These are phyloP conservation scores for Nansenia antarctica DNA, from an alignment of 2,113 vertebrate species.

Conservation along the genomic window DNA sequence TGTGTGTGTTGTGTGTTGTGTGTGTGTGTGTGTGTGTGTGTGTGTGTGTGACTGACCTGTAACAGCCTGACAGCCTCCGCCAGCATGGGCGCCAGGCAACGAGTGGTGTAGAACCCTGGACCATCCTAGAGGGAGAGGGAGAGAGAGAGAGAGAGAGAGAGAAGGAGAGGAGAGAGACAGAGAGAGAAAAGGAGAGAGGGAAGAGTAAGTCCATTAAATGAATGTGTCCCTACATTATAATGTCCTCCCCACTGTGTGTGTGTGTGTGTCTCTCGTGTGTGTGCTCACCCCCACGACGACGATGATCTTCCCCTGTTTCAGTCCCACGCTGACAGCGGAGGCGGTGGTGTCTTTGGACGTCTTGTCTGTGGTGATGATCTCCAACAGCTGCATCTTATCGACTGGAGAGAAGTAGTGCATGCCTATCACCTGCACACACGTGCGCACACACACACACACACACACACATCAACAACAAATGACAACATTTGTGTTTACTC, in stretches of 20 bases:
- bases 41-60: conserved; percentile 79
- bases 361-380: conserved; percentile 93
- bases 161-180: neutral
- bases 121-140: conserved; percentile 71
- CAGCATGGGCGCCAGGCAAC: conserved; percentile 92
- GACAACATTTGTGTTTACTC: too few species aligned
- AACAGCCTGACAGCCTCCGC: conserved; percentile 87
- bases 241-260: too few species aligned
- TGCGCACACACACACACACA: neutral
- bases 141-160: neutral
- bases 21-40: too few species aligned
- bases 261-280: too few species aligned
- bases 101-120: conserved; percentile 96
- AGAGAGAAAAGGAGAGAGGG: neutral
- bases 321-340: conserved; percentile 86
- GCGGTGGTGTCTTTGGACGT: conserved; percentile 91
- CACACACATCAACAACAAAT: conserved; percentile 87
- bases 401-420: conserved; percentile 99
- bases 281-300: conserved; percentile 94
- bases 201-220: neutral
- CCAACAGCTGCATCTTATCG: conserved; percentile 97
- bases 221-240: too few species aligned
- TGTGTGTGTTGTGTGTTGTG: too few species aligned
- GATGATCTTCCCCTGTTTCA: conserved; percentile 95
- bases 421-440: conserved; percentile 79